These are phyloP conservation scores for Tetranychus piercei DNA, from an alignment of 2,888 invertebrate species.

Conservation along the genomic window DNA sequence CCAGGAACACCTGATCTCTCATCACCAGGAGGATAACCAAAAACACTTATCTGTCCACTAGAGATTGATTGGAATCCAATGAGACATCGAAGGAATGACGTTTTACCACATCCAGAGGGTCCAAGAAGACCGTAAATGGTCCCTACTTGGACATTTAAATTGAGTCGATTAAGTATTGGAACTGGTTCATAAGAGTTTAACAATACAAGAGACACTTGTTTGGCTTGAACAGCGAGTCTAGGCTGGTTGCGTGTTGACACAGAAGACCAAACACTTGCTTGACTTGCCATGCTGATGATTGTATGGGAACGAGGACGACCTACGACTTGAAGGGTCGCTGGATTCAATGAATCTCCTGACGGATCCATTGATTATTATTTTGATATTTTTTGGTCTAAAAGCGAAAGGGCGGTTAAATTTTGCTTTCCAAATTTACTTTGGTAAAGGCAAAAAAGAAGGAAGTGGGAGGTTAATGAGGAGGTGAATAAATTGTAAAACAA, in stretches of 20 bases:
- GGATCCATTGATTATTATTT: neutral
- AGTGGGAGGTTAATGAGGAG: neutral
- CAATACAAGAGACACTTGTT: neutral
- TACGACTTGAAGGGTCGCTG: neutral
- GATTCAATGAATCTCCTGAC: neutral
- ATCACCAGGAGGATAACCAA: slow-evolving; percentile 9
- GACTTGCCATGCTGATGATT: neutral
- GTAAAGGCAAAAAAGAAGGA: neutral
- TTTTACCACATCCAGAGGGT: slow-evolving; percentile 10
- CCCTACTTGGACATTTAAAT: neutral
- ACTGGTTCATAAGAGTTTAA: neutral
- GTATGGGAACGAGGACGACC: neutral
- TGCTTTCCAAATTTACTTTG: too few species aligned
- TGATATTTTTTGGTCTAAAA: neutral
- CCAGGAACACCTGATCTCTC: slow-evolving; percentile 16
- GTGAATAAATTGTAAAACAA: neutral
- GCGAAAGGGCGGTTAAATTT: neutral
- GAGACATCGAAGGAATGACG: slow-evolving; percentile 6
- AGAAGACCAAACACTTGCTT: neutral
- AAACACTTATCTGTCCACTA: slow-evolving; percentile 3
- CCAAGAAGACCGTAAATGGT: slow-evolving; percentile 12
- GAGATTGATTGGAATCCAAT: slow-evolving; percentile 2
- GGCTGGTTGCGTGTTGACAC: neutral
- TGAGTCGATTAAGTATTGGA: slow-evolving; percentile 6
- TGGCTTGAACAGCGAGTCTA: neutral